These are phyloP conservation scores for Chaetophractus vellerosus DNA, from an alignment of 2,797 vertebrate species.

Conservation along the genomic window DNA sequence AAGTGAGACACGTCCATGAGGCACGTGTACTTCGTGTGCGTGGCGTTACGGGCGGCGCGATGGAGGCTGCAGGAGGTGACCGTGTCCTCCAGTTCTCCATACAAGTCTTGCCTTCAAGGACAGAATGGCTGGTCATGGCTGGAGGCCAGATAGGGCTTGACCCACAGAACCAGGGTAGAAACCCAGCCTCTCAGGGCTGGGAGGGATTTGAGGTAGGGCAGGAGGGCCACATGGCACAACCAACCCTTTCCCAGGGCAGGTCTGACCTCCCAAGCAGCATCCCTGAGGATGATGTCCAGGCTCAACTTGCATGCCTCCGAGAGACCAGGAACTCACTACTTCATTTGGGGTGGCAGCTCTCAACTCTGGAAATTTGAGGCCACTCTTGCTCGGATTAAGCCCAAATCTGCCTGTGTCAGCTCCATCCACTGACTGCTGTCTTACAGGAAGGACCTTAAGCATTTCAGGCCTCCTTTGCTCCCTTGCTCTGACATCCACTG, in stretches of 20 bases:
- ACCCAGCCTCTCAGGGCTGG: neutral
- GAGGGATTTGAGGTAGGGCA: neutral
- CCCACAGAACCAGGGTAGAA: neutral
- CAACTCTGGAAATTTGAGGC: neutral
- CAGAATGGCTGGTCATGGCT: neutral
- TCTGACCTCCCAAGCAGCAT: too few relatives aligned
- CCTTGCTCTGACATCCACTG: neutral
- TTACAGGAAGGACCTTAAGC: neutral
- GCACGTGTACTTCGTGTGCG: conserved; percentile 81
- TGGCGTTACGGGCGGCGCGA: conserved; percentile 72
- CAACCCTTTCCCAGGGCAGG: neutral
- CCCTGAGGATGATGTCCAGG: neutral
- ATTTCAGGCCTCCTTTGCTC: neutral
- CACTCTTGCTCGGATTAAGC: neutral
- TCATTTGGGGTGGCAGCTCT: neutral
- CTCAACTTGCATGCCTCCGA: neutral
- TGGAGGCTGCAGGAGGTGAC: conserved; percentile 86
- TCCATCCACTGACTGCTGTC: neutral
- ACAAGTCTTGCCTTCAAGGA: conserved; percentile 84
- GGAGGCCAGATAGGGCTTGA: neutral
- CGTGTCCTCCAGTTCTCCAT: conserved; percentile 75
- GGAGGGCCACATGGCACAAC: neutral
- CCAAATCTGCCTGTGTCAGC: neutral
- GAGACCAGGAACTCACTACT: neutral
- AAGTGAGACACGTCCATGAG: conserved; percentile 86